Base-by-base conservation (phyloP, 2,797 vertebrate genomes). In the Manis crassicaudata region DNA sequence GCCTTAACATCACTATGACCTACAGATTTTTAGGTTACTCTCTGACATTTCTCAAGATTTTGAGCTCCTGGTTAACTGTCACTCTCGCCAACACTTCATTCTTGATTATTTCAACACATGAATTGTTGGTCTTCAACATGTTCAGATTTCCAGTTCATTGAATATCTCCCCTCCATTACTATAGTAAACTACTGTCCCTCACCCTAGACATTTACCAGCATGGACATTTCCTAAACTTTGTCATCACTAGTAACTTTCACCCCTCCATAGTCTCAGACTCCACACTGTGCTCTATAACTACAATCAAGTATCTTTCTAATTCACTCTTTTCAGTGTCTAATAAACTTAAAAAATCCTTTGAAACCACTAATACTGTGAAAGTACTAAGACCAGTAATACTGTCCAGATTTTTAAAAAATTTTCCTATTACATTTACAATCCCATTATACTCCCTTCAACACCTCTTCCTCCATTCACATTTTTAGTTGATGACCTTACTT, bases 401-500 rank as follows among this genome's bases (percentile, higher is more conserved):
- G 12, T 0, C 1, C 20, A 27, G 0, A 35, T 1, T 56, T 7
- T 37, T 43, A 60, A 32, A 10, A 10, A 46, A 12, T 46, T 52
- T 60, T 88, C 27, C n/a, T 67, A 35, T 3, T 70, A n/a, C 1
- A 7, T 62, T 84, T 10, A 84, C 6, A 21, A 8, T 94, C 3
- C 7, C 3, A 37, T 46, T 62, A 50, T 50, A 14, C 13, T 88
- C 10, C 54, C 27, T 86, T 52, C 0, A 43, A 11, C 2, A 27
- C 6, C 29, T 92, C 25, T 83, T 63, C 4, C 32, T 11, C 27
- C 46, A 67, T 52, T 40, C 18, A 73, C 3, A 79, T 40, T 63
- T 29, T 82, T 60, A 40, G 9, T 52, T 76, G 32, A 73, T 25
- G 7, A 77, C 4, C 5, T 50, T 82, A 27, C 14, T 87, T 54